Conservation (phyloP, 1,140 invertebrate species). For the Ostrea edulis region DNA sequence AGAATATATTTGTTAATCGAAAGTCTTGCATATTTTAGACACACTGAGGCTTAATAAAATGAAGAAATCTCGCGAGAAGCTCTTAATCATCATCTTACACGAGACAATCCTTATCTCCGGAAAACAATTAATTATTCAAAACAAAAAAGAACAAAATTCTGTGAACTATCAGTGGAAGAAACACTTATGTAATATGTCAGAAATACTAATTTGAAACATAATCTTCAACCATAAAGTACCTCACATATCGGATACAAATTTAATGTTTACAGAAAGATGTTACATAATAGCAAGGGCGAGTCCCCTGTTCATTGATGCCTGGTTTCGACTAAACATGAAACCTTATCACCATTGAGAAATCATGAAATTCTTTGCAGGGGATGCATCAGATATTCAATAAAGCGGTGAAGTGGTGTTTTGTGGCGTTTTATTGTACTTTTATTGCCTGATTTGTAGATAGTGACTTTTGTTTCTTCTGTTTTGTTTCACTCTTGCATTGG, state of each 20-base stretch:
- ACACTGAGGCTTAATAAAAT: neutral
- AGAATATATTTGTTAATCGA: neutral
- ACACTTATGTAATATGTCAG: neutral
- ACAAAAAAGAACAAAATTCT: too few species aligned
- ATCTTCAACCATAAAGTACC: neutral
- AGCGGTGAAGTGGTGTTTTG: neutral
- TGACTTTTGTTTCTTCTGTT: neutral
- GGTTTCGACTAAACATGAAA: neutral
- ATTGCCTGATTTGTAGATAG: neutral
- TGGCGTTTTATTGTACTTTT: constrained; percentile 26
- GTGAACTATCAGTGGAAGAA: neutral
- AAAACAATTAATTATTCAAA: neutral
- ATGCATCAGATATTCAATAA: neutral
- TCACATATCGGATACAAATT: neutral
- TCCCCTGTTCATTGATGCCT: constrained; percentile 10
- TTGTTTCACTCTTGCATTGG: neutral
- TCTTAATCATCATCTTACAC: neutral
- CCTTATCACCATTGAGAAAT: constrained; percentile 13
- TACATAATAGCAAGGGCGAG: constrained; percentile 9
- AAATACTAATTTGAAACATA: neutral
- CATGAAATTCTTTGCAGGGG: constrained; percentile 23
- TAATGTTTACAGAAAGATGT: neutral
- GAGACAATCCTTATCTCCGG: neutral
- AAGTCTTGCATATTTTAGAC: neutral
- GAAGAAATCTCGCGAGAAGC: neutral